Evolutionary conservation across 2,888 invertebrate species (phyloP), one percentile per base, ranked within the genome.

Genomic region (Esperia sulphurella): DNA sequence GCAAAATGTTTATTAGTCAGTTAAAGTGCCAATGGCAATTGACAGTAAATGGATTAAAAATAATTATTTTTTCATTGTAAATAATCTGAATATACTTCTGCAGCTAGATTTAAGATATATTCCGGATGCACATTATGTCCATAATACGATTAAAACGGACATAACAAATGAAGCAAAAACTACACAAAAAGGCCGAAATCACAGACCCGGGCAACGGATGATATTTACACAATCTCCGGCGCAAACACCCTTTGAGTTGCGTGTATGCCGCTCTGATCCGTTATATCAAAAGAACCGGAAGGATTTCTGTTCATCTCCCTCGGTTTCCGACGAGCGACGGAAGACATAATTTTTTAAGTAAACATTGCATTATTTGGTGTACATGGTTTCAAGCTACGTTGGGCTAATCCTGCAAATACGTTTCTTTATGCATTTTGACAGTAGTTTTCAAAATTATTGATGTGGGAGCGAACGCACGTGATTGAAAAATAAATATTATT

Each of bases 251-350:
- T 85, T 85, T 86, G 79, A 78, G 71, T 73, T 61, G 65, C 68
- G 61, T 69, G 55, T 59, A 65, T 66, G 70, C 77, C 39, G 45
- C 50, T 40, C 45, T 70, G 63, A 70, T 75, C 68, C 73, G 65
- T 65, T 52, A 65, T 75, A 67, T 73, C 69, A 76, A 82, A 83
- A 79, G 78, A 58, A 72, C 84, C 85, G 86, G 85, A 87, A 84
- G 83, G 78, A 81, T 79, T 79, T 73, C 58, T 58, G 65, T 62
- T 66, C 67, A 62, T 65, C 61, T 67, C 64, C 62, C 57, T 55
- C 57, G 43, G 56, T 56, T 61, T 68, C 59, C 60, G 60, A 61
- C 49, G 49, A 48, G 51, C 53, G 49, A 51, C 58, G 59, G 62
- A 65, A 69, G 65, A 61, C 63, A 69, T 69, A 63, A 67, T 62